Evolutionary conservation across 2,797 vertebrate genomes (phyloP).

Genomic region (Sebastes dallii): DNA sequence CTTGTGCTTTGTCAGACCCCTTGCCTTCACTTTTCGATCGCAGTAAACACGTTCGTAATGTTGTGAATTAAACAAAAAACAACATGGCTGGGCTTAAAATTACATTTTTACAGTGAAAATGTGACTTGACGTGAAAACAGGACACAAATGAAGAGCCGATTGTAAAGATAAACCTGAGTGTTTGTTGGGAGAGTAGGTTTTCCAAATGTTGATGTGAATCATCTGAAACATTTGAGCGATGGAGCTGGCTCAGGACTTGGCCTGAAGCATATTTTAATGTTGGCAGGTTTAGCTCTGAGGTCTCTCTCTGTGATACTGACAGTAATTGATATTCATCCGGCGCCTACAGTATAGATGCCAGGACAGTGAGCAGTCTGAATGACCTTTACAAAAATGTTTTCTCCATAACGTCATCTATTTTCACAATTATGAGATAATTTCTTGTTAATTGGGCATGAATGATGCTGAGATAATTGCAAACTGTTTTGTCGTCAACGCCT

Average conservation of each 20-base stretch:
- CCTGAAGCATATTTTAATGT: constrained; percentile 33
- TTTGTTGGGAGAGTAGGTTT: neutral
- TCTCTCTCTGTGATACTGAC: constrained; percentile 20
- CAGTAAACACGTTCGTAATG: too few species aligned
- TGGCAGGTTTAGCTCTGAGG: constrained; percentile 19
- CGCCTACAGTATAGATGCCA: constrained; percentile 9
- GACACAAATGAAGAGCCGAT: too few species aligned
- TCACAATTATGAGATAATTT: constrained; percentile 18
- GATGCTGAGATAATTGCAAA: constrained; percentile 10
- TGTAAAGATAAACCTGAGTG: too few species aligned
- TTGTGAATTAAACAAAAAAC: too few species aligned
- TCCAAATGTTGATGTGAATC: neutral
- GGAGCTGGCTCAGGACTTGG: constrained; percentile 14
- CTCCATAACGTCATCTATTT: neutral
- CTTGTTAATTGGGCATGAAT: constrained; percentile 14
- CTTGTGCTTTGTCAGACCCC: too few species aligned
- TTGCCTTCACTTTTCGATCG: too few species aligned
- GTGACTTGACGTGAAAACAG: too few species aligned
- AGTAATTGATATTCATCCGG: constrained; percentile 28
- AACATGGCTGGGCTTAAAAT: too few species aligned
- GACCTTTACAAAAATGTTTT: constrained; percentile 33
- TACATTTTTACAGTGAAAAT: too few species aligned
- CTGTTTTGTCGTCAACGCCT: neutral
- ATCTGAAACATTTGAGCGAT: neutral
- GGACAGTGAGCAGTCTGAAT: constrained; percentile 15